Base-by-base conservation (phyloP, 2,113 vertebrate species). In the Ivindomyrus marchei region DNA sequence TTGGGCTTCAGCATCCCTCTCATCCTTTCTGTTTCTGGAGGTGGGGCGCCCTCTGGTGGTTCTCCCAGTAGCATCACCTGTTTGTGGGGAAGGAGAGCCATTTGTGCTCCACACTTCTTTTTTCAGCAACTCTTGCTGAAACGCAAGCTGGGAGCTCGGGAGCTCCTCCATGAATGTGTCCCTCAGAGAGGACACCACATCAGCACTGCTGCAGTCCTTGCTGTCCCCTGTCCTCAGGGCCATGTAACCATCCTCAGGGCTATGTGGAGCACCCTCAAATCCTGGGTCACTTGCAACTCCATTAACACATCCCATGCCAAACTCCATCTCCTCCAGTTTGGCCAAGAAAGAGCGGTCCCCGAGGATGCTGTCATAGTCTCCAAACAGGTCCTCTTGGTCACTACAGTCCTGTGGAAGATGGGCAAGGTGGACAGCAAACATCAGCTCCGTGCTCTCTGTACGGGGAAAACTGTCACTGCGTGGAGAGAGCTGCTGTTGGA, bases 351-450 rank as follows among this genome's bases (percentile, higher is more conserved):
- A 97, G 62, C 93, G 89, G 27, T 97, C 96, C 62, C 94, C 96
- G 89, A 90, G 93, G 89, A 98, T 95, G 92, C 97, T 97, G 92
- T 98, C 97, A 31, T 97, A 97, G 91, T 95, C 96, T 0, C 95
- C 97, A 86, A 99, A 99, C 56, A 99, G 89, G 85, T 99, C 98
- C 88, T 98, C 98, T 7, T 95, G 95, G 0, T 97, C 96, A 0
- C 95, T 95, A 88, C 88, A 92, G 85, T 87, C 93, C 98, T 99
- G 93, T 3, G 91, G 91, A 92, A 92, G 92, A 84, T 42, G 56
- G 92, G 31, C 91, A 92, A 90, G 9, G 91, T 58, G 47, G 3
- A 39, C 21, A 56, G 27, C 24, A 27, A 9, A 36, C 70, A 66
- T 89, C 27, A 74, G n/a, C 45, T 49, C 45, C 13, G 4, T 85